These are phyloP conservation scores for Chiloscyllium plagiosum DNA, from an alignment of 2,113 vertebrate species.

Conservation along the genomic window DNA sequence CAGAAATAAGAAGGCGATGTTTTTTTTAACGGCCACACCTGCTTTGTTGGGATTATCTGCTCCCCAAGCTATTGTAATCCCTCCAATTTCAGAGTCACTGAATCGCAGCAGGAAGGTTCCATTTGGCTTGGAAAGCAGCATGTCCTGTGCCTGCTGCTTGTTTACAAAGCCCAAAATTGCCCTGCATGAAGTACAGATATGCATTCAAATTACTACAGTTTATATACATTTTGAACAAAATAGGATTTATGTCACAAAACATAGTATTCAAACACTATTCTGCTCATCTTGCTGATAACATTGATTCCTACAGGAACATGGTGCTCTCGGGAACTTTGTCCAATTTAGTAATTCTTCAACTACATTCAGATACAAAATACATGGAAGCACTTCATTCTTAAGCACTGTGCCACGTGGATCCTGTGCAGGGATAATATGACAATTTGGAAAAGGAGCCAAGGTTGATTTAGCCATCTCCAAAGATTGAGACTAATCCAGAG, in stretches of 20 bases:
- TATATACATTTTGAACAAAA: background rate
- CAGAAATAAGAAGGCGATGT: background rate
- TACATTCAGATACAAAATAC: background rate
- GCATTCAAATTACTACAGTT: background rate
- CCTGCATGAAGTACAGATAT: conserved; percentile 52
- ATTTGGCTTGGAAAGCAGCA: conserved; percentile 94
- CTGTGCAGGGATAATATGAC: background rate
- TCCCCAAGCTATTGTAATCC: conserved; percentile 94
- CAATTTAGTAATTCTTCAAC: background rate
- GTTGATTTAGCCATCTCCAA: background rate
- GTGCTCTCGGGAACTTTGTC: background rate
- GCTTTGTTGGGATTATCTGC: conserved; percentile 73
- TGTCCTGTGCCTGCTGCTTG: conserved; percentile 95
- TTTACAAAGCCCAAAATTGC: conserved; percentile 96
- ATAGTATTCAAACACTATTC: background rate
- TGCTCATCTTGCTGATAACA: background rate
- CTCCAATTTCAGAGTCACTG: conserved; percentile 94
- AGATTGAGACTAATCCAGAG: background rate
- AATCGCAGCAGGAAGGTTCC: conserved; percentile 94
- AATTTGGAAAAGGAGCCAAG: background rate
- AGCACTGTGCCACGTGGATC: background rate
- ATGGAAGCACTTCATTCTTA: background rate
- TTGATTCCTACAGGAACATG: background rate
- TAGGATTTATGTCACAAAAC: background rate
- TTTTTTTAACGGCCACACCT: conserved; percentile 48